Conservation (phyloP, 2,888 invertebrate genomes). For the Miltochrista miniata region DNA sequence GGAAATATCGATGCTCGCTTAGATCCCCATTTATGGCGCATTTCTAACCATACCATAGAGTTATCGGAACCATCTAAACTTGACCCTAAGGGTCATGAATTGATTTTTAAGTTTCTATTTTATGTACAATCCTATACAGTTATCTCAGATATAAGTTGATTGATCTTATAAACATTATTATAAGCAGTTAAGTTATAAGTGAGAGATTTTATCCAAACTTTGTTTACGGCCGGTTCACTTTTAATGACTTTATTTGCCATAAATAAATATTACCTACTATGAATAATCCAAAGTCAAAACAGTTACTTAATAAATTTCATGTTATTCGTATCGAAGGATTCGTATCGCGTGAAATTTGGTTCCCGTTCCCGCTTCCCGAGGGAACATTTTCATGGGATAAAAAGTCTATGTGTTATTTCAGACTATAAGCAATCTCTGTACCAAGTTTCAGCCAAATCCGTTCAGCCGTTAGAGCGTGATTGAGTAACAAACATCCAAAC, state of each 20-base stretch:
- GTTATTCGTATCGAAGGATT: no score
- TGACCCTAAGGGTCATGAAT: conserved; percentile 74
- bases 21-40: conserved; percentile 67
- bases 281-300: no score
- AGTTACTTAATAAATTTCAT: no score
- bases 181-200: conserved; percentile 7
- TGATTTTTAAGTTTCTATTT: conserved; percentile 76
- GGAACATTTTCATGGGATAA: no score
- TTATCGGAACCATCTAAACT: conserved; percentile 58
- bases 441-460: no score
- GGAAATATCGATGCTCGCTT: conserved; percentile 67
- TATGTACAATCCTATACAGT: conserved; percentile 37
- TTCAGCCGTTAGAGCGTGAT: no score
- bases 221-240: conserved; percentile 2
- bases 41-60: conserved; percentile 50
- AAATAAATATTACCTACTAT: no score
- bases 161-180: conserved; percentile 26
- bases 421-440: no score
- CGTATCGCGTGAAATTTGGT: no score
- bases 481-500: no score
- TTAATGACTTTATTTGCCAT: conserved; percentile 13
- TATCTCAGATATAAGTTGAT: conserved; percentile 20
- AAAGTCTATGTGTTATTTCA: no score
- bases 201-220: conserved; percentile 6
- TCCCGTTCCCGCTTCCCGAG: no score